Percentiles rank a stretch among this genome's conserved stretches.
Conservation (phyloP, 2,888 invertebrate genomes). For the Pseudolycoriella hygida region DNA sequence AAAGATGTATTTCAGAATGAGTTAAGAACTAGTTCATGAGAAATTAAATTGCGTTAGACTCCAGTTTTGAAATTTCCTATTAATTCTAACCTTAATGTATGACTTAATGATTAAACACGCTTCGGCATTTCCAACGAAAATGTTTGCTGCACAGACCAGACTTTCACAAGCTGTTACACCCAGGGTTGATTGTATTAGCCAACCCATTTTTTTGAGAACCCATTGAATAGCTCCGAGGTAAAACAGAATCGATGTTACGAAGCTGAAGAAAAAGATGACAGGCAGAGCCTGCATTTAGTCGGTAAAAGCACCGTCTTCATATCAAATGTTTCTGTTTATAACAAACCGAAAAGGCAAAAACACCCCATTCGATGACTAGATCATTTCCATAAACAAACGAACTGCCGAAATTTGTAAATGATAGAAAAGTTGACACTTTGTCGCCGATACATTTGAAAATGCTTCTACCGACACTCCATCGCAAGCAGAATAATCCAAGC, state of each 20-base stretch:
- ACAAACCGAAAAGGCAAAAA: slow-evolving; percentile 82
- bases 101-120: slow-evolving; percentile 78
- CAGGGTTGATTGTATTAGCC: slow-evolving; percentile 50
- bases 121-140: slow-evolving; percentile 88
- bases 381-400: slow-evolving; percentile 66
- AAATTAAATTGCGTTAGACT: background rate
- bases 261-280: slow-evolving; percentile 87
- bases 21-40: slow-evolving; percentile 64
- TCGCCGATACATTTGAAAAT: slow-evolving; percentile 42
- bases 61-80: too few relatives aligned
- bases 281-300: slow-evolving; percentile 63
- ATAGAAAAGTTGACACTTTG: slow-evolving; percentile 54
- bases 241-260: slow-evolving; percentile 75
- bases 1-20: slow-evolving; percentile 76
- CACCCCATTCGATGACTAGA: slow-evolving; percentile 36
- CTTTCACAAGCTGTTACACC: slow-evolving; percentile 91
- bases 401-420: slow-evolving; percentile 62
- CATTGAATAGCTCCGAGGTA: slow-evolving; percentile 79
- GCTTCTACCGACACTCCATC: slow-evolving; percentile 60
- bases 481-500: slow-evolving; percentile 68
- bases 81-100: slow-evolving; percentile 43
- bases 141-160: slow-evolving; percentile 80
- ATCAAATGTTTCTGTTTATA: too few relatives aligned
- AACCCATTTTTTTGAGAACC: slow-evolving; percentile 64
- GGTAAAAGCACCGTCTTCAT: too few relatives aligned